Conservation (phyloP, 2,113 vertebrate genomes). For the Misgurnus anguillicaudatus region DNA sequence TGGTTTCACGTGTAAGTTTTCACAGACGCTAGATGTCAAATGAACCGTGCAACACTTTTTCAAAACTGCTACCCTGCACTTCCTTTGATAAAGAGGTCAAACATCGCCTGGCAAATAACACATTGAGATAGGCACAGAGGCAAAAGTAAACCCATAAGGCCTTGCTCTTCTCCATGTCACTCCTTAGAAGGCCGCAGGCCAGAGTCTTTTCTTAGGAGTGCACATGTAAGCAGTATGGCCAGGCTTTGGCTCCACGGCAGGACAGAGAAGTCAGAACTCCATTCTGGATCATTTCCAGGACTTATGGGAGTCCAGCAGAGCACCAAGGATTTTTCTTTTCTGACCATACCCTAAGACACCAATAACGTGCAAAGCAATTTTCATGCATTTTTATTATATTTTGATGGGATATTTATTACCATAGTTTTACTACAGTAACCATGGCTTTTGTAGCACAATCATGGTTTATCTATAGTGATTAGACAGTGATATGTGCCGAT, state of each 20-base stretch:
- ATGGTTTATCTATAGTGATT: too few relatives aligned
- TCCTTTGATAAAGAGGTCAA: conserved; percentile 8
- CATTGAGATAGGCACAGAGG: not conserved
- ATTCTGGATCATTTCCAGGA: conserved; percentile 6
- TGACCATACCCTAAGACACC: too few relatives aligned
- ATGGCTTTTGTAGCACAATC: too few relatives aligned
- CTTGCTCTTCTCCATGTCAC: conserved; percentile 35
- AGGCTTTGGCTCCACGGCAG: conserved; percentile 39
- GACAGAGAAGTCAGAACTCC: not conserved
- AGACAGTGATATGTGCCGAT: too few relatives aligned
- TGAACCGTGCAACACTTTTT: not conserved
- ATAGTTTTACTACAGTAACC: too few relatives aligned
- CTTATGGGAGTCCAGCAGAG: not conserved
- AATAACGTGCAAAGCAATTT: too few relatives aligned
- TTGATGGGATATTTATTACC: too few relatives aligned
- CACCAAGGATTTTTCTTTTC: too few relatives aligned
- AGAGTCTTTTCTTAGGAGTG: conserved; percentile 66
- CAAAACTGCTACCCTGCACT: not conserved
- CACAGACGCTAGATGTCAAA: not conserved
- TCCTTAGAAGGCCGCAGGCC: conserved; percentile 59
- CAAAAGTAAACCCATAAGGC: not conserved
- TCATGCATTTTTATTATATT: too few relatives aligned
- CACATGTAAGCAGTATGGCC: conserved; percentile 55
- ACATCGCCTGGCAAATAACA: not conserved
- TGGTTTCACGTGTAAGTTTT: not conserved